phyloP scores from a whole-genome alignment of 1,140 invertebrate species.

The Homarus americanus region DNA sequence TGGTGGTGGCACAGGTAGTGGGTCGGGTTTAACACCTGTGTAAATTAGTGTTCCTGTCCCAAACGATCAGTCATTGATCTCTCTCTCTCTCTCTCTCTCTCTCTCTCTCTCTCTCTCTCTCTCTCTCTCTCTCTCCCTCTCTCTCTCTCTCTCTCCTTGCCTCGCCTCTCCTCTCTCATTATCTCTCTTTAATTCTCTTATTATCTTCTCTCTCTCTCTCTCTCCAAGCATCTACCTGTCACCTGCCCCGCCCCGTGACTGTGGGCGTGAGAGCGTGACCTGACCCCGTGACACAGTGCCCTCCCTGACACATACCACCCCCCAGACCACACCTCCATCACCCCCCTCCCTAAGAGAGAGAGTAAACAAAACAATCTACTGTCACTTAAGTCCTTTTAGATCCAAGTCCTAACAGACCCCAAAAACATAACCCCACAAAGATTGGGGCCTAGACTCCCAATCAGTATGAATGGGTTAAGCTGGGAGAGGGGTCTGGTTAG shows the following conservation, averaged over 20 bases:
- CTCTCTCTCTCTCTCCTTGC: not conserved
- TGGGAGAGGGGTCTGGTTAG: too few species aligned
- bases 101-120: not conserved
- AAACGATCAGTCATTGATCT: not conserved
- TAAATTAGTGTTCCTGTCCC: too few species aligned
- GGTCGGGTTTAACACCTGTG: too few species aligned
- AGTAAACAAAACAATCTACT: too few species aligned
- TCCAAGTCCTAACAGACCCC: too few species aligned
- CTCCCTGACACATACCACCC: not conserved
- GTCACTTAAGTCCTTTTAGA: too few species aligned
- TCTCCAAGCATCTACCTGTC: not conserved
- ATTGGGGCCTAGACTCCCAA: too few species aligned
- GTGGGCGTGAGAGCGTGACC: constrained; percentile 64
- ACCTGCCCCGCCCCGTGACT: not conserved
- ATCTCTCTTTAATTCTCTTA: not conserved
- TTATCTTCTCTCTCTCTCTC: not conserved
- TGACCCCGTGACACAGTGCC: constrained; percentile 61
- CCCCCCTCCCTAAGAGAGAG: not conserved
- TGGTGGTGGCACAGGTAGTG: too few species aligned
- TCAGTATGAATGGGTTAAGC: too few species aligned
- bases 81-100: constrained; percentile 25
- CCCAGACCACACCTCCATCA: not conserved
- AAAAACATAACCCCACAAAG: too few species aligned
- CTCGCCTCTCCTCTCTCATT: constrained; percentile 5
- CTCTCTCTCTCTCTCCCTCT: constrained; percentile 22